These are phyloP conservation scores for Pachyseris speciosa DNA, from an alignment of 64 coral and sea anemone genomes.

Conservation along the genomic window DNA sequence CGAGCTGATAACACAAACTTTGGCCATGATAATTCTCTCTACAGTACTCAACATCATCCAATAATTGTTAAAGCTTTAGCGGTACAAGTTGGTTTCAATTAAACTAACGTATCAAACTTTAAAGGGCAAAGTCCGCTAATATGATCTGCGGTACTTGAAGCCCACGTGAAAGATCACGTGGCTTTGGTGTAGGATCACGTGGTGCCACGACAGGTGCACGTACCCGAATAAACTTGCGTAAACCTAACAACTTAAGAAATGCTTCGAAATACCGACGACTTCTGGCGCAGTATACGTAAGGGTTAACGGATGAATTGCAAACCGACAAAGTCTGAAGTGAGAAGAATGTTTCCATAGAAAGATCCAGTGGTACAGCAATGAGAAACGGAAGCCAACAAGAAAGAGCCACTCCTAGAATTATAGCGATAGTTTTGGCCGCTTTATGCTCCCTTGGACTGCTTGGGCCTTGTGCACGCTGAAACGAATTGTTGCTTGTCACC, in stretches of 20 bases:
- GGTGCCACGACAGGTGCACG: not conserved
- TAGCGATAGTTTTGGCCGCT: constrained; percentile 25
- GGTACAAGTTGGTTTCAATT: too few relatives aligned
- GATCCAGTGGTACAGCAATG: not conserved
- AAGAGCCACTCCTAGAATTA: constrained; percentile 9
- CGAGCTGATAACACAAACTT: too few relatives aligned
- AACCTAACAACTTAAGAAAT: not conserved
- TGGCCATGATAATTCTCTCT: too few relatives aligned
- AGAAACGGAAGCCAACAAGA: constrained; percentile 10
- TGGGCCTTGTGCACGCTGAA: not conserved
- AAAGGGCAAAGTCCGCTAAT: not conserved
- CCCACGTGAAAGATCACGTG: not conserved
- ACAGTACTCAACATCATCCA: too few relatives aligned
- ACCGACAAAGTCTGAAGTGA: not conserved
- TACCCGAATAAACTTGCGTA: not conserved
- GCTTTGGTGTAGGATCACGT: not conserved
- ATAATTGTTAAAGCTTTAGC: too few relatives aligned
- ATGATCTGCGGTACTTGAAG: not conserved
- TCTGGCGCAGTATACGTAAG: constrained; percentile 34
- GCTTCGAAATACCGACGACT: not conserved
- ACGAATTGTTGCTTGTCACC: not conserved
- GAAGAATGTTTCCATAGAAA: not conserved
- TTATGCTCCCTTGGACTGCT: not conserved
- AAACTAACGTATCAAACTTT: too few relatives aligned
- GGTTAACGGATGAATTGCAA: constrained; percentile 36